Conservation (phyloP, 2,797 vertebrate species). For the Capromys pilorides region DNA sequence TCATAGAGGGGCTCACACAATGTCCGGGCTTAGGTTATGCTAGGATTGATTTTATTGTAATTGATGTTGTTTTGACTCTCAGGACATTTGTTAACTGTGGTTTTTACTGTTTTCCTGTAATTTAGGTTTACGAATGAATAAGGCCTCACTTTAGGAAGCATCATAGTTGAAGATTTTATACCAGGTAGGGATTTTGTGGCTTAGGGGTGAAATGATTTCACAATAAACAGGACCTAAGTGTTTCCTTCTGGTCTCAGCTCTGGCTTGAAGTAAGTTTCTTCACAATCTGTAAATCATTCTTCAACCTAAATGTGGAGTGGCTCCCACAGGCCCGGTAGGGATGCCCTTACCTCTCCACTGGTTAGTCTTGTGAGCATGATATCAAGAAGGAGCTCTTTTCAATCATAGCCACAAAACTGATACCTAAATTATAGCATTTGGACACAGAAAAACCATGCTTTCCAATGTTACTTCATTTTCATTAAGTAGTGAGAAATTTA, state of each 20-base stretch:
- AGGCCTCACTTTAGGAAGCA: neutral
- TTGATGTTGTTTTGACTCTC: neutral
- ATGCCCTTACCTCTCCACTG: neutral
- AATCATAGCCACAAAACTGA: neutral
- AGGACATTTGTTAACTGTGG: neutral
- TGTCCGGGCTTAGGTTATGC: neutral
- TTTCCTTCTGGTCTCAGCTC: neutral
- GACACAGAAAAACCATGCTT: neutral
- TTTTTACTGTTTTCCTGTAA: neutral
- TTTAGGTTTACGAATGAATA: neutral
- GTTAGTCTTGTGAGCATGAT: neutral
- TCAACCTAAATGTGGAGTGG: neutral
- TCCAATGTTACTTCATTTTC: constrained; percentile 31
- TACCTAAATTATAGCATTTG: neutral
- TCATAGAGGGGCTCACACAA: constrained; percentile 17
- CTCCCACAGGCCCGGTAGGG: neutral
- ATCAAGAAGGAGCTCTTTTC: neutral
- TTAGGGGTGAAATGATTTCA: neutral
- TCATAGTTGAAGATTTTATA: neutral
- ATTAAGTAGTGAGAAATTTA: constrained; percentile 7
- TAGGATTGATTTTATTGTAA: constrained; percentile 42
- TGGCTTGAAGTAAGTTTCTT: neutral
- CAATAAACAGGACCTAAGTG: neutral
- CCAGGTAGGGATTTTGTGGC: neutral
- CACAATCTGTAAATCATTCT: neutral